A percentile compares a stretch with the other conserved stretches of the same genome.
phyloP scores from a whole-genome alignment of 2,888 invertebrate species.

The Cephus pygmeus region DNA sequence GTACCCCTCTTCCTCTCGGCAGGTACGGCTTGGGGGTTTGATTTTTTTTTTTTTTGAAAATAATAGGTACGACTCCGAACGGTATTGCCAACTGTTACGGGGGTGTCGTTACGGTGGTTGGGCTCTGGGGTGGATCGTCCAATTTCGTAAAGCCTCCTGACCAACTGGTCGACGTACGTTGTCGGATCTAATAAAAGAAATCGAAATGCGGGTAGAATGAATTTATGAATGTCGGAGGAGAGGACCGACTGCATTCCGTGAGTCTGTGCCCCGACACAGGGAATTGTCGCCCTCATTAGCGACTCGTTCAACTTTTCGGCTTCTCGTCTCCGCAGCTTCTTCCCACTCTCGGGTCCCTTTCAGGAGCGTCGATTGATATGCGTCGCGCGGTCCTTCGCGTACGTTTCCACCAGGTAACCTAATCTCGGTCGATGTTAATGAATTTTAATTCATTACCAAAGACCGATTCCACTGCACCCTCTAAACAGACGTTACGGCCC shows the following conservation, averaged over 20 bases:
- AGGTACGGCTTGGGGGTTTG: too few species aligned
- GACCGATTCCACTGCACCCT: too few species aligned
- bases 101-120: too few species aligned
- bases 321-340: slow-evolving; percentile 18
- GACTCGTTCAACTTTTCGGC: slow-evolving; percentile 31
- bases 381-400: slow-evolving; percentile 52
- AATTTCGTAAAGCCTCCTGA: not conserved
- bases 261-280: slow-evolving; percentile 57
- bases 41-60: too few species aligned
- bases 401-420: slow-evolving; percentile 57
- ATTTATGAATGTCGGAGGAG: slow-evolving; percentile 58
- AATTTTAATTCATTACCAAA: slow-evolving; percentile 52
- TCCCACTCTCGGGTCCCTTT: slow-evolving; percentile 4
- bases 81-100: too few species aligned
- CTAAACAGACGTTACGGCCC: too few species aligned
- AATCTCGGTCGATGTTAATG: slow-evolving; percentile 53
- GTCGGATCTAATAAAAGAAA: slow-evolving; percentile 51
- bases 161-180: slow-evolving; percentile 43
- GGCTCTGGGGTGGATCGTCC: too few species aligned
- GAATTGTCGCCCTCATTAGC: slow-evolving; percentile 63
- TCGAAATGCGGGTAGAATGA: slow-evolving; percentile 55
- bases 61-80: too few species aligned
- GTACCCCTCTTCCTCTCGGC: too few species aligned
- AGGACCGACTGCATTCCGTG: slow-evolving; percentile 57
- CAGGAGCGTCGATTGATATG: slow-evolving; percentile 56